A percentile compares a stretch with the other conserved stretches of the same genome.
phyloP scores from a whole-genome alignment of 1,140 invertebrate genomes.

The Lasioglossum baleicum region DNA sequence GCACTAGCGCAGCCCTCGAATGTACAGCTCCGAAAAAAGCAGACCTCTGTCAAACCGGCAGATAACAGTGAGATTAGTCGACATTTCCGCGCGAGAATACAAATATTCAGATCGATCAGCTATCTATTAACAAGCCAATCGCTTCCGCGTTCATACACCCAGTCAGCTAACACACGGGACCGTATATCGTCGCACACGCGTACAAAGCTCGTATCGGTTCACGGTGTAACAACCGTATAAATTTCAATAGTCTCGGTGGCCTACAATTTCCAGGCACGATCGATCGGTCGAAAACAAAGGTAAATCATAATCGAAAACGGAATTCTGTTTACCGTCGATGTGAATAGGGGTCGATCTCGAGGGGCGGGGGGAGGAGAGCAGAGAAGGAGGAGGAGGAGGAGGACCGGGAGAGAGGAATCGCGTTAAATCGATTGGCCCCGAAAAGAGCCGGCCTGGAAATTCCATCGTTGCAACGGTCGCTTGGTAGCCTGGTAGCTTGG shows the following conservation, averaged over 20 bases:
- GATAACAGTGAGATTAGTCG: not conserved
- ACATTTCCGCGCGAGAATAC: not conserved
- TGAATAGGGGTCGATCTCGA: not conserved
- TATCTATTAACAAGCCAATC: slow-evolving; percentile 4
- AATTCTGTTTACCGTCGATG: not conserved
- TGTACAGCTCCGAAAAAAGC: too few relatives aligned
- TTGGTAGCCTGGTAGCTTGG: too few relatives aligned
- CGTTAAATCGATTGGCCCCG: not conserved
- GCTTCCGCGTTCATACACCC: not conserved
- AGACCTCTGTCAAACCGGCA: too few relatives aligned
- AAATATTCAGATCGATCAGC: not conserved
- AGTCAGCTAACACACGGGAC: not conserved
- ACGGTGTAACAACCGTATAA: not conserved
- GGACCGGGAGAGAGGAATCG: too few relatives aligned
- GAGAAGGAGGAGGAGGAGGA: too few relatives aligned
- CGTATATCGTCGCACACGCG: not conserved
- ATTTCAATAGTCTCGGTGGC: not conserved
- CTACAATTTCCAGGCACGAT: not conserved
- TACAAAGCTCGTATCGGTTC: not conserved
- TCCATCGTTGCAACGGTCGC: too few relatives aligned
- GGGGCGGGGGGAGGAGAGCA: too few relatives aligned
- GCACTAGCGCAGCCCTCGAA: too few relatives aligned
- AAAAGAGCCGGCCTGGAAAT: not conserved
- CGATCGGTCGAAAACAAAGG: not conserved
- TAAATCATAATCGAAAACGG: slow-evolving; percentile 13